Evolutionary conservation across 2,888 invertebrate species (phyloP).

Genomic region (Epistrophe grossulariae): DNA sequence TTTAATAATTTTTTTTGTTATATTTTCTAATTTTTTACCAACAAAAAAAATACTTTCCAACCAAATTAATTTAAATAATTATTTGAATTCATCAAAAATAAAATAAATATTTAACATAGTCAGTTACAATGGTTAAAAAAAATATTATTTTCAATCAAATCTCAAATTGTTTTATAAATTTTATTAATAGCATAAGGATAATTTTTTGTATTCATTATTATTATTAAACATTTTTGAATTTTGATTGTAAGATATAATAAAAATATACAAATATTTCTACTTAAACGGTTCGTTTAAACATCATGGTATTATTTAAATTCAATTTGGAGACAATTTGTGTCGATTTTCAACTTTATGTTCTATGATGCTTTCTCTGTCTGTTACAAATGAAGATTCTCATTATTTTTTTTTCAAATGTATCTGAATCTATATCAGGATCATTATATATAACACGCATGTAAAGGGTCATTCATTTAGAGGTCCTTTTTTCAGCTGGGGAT

Average conservation of each 20-base stretch:
- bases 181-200: slow-evolving; percentile 20
- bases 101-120: neutral
- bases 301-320: neutral
- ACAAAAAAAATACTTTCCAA: neutral
- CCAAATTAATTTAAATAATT: neutral
- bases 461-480: too few relatives aligned
- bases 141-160: neutral
- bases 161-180: neutral
- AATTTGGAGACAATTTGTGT: too few relatives aligned
- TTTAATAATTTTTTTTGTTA: slow-evolving; percentile 10
- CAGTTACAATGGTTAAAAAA: neutral
- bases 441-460: too few relatives aligned
- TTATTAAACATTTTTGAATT: neutral
- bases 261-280: slow-evolving; percentile 39
- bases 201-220: slow-evolving; percentile 7
- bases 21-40: neutral
- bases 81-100: neutral
- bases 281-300: neutral
- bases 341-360: too few relatives aligned
- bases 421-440: too few relatives aligned
- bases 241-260: slow-evolving; percentile 25
- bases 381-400: too few relatives aligned
- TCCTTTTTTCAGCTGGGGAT: too few relatives aligned
- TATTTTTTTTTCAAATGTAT: too few relatives aligned
- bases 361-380: too few relatives aligned